Percentiles rank a stretch among this genome's conserved stretches.
These are phyloP conservation scores for Cheilosia variabilis DNA, from an alignment of 2,888 invertebrate genomes.

Conservation along the genomic window DNA sequence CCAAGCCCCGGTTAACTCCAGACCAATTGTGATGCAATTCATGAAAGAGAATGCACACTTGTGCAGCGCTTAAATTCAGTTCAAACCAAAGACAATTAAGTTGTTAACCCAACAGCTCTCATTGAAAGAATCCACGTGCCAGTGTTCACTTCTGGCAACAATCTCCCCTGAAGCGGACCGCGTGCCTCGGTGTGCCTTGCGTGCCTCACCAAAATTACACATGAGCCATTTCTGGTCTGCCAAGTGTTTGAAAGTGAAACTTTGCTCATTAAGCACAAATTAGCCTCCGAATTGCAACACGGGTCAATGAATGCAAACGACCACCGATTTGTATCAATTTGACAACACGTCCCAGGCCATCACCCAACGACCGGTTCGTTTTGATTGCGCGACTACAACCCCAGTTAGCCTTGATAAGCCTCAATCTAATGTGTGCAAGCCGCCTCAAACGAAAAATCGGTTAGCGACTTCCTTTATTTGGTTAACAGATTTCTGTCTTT, in stretches of 20 bases:
- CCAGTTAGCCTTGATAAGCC: background rate
- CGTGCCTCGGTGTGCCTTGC: background rate
- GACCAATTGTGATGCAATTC: too few species aligned
- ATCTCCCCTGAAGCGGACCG: background rate
- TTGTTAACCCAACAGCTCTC: background rate
- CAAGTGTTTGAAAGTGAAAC: constrained; percentile 9
- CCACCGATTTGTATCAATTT: background rate
- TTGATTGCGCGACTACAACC: too few species aligned
- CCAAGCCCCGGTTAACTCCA: too few species aligned
- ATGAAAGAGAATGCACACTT: too few species aligned
- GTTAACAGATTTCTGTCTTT: constrained; percentile 14
- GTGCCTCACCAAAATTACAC: background rate
- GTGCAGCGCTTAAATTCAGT: too few species aligned
- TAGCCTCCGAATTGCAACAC: constrained; percentile 1
- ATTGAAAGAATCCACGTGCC: background rate
- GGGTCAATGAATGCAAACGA: constrained; percentile 12
- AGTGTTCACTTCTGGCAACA: background rate
- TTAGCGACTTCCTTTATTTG: background rate
- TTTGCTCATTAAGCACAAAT: background rate
- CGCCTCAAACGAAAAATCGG: background rate
- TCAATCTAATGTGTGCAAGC: background rate
- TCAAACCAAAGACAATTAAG: too few species aligned
- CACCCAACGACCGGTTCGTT: too few species aligned
- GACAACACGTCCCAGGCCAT: too few species aligned
- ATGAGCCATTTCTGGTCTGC: constrained; percentile 1